Percentiles rank a stretch among this genome's conserved stretches.
Conservation (phyloP, 2,797 vertebrate species). For the Enteromius treurensis region DNA sequence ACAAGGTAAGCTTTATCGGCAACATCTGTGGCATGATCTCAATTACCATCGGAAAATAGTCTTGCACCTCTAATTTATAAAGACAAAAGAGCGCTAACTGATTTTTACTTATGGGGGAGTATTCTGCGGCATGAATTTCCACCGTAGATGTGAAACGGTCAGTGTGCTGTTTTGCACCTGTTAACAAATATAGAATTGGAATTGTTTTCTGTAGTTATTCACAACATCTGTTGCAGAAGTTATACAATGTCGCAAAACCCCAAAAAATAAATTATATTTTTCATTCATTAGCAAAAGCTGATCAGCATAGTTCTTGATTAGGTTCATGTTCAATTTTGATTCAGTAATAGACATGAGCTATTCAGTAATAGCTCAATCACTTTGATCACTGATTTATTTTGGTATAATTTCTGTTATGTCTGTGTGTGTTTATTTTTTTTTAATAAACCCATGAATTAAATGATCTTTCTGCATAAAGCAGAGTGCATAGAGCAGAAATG, state of each 20-base stretch:
- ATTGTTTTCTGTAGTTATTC: background rate
- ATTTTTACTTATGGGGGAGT: background rate
- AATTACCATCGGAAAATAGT: background rate
- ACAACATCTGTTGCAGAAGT: background rate
- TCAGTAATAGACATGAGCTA: background rate
- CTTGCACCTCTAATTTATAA: background rate
- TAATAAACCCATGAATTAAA: background rate
- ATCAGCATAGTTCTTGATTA: background rate
- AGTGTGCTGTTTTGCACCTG: background rate
- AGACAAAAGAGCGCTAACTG: background rate
- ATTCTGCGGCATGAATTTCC: background rate
- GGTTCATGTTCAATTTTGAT: background rate
- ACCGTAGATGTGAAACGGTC: background rate
- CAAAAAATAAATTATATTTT: background rate
- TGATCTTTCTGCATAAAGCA: background rate
- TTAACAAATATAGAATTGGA: background rate
- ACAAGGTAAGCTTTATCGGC: background rate
- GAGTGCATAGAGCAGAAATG: background rate
- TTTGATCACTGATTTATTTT: background rate
- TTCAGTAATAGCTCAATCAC: background rate
- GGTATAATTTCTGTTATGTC: background rate
- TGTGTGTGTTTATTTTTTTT: background rate
- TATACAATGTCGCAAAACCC: background rate
- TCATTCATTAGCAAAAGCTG: background rate
- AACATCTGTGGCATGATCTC: conserved; percentile 4